Evolutionary conservation across 2,888 invertebrate genomes (phyloP), one percentile per base, ranked within the genome.

Genomic region (Cantharis rustica): DNA sequence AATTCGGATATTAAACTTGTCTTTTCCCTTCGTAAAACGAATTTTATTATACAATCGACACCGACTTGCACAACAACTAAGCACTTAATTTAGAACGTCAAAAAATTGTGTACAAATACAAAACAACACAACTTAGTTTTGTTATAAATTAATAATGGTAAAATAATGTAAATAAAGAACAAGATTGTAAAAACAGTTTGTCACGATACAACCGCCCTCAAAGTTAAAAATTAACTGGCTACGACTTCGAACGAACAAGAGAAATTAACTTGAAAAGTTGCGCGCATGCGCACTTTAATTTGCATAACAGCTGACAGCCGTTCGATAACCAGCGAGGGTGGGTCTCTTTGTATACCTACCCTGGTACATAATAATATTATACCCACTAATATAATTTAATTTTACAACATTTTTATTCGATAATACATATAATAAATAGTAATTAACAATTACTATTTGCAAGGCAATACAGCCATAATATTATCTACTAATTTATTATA

Each of bases 241-340:
- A 78, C 80, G 82, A 83, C 81, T 79, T 80, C 80, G 78, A 80
- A 82, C 78, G 83, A 79, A 76, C 71, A 69, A 69, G 74, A 69
- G 62, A 62, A 63, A 69, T 68, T 66, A 69, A 69, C 71, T 73
- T 75, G 69, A 72, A 23, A 11, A 31, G 5, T 17, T 26, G n/a
- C 61, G 80, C 84, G 85, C 86, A 79, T 80, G 83, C 84, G 82
- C 79, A 27, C 13, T 16, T 15, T 15, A 47, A 16, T 13, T 15
- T n/a, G 27, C 69, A 70, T 75, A 85, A 85, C 86, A 86, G 86
- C 86, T 86, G 86, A 86, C 82, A 83, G 79, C 80, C 73, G 83
- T 64, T 76, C 79, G 66, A 79, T 75, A 77, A 75, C 74, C 63
- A 75, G 61, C 66, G 64, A 66, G 64, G 64, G 64, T 66, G 64